Evolutionary conservation across 2,888 invertebrate species (phyloP).

Genomic region (Eulithis testata): DNA sequence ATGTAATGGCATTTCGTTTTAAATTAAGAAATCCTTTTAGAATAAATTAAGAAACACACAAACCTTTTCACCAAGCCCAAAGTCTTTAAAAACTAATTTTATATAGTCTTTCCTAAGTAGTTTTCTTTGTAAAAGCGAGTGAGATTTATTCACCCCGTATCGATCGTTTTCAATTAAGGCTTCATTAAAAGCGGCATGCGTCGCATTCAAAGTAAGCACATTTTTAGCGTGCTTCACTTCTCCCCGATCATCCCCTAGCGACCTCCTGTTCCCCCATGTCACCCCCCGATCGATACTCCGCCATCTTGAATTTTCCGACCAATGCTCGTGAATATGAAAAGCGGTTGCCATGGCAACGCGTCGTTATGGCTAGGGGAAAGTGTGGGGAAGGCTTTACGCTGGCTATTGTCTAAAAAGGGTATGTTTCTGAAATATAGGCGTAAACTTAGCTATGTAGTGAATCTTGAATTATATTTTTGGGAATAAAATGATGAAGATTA

Average conservation of each 20-base stretch:
- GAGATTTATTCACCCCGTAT: slow-evolving; percentile 28
- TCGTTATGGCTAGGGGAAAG: slow-evolving; percentile 73
- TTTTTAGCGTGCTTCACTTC: slow-evolving; percentile 56
- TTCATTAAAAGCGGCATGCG: slow-evolving; percentile 38
- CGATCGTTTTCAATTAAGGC: slow-evolving; percentile 41
- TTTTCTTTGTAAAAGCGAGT: slow-evolving; percentile 5
- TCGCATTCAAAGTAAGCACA: slow-evolving; percentile 55
- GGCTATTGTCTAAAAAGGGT: slow-evolving; percentile 42
- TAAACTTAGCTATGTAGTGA: slow-evolving; percentile 12
- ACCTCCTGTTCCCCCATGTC: slow-evolving; percentile 54
- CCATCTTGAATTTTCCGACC: slow-evolving; percentile 85
- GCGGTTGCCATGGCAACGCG: slow-evolving; percentile 70
- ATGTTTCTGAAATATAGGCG: slow-evolving; percentile 29
- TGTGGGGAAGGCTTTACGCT: slow-evolving; percentile 68
- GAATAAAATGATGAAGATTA: background rate
- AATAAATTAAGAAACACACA: background rate
- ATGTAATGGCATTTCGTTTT: slow-evolving; percentile 6
- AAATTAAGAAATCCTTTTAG: slow-evolving; percentile 12
- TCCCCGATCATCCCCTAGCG: slow-evolving; percentile 50
- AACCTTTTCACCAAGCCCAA: background rate
- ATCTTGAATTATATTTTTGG: background rate
- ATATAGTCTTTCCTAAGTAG: background rate
- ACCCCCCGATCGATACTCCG: slow-evolving; percentile 76
- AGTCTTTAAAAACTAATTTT: background rate
- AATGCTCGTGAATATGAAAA: slow-evolving; percentile 81